These are phyloP conservation scores for Tethea ocularis DNA, from an alignment of 2,888 invertebrate species.

Conservation along the genomic window DNA sequence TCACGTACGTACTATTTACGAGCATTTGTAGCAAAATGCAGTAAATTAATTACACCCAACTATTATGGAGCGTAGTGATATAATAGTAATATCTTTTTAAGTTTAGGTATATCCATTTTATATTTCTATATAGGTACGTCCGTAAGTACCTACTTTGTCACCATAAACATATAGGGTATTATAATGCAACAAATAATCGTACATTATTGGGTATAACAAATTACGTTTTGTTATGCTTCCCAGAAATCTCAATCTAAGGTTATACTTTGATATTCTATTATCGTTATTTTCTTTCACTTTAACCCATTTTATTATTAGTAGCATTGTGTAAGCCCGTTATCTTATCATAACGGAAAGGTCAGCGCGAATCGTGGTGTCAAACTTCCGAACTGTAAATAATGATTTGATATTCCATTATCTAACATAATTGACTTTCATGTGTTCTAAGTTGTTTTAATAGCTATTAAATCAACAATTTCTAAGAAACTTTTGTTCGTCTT, in stretches of 20 bases:
- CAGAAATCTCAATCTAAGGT: background rate
- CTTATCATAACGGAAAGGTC: constrained; percentile 79
- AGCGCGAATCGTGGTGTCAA: constrained; percentile 60
- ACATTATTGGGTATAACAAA: no score
- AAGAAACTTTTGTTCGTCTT: background rate
- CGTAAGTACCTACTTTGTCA: no score
- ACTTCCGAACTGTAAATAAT: constrained; percentile 65
- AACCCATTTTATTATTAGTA: constrained; percentile 45
- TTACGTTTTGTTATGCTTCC: background rate
- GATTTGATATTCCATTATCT: constrained; percentile 34
- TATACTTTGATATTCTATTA: constrained; percentile 15
- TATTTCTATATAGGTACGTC: no score
- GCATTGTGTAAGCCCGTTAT: constrained; percentile 62
- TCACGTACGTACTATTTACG: constrained; percentile 8
- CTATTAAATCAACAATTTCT: background rate
- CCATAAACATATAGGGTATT: no score
- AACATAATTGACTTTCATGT: constrained; percentile 13
- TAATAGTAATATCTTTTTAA: no score
- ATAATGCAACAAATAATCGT: no score
- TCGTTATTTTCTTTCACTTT: constrained; percentile 47
- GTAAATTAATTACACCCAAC: no score
- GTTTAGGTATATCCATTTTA: no score
- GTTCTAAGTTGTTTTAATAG: background rate
- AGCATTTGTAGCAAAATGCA: background rate
- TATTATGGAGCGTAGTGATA: no score